Evolutionary conservation across 1,140 invertebrate genomes (phyloP), one percentile per base, ranked within the genome.

Genomic region (Pristionchus pacificus): DNA sequence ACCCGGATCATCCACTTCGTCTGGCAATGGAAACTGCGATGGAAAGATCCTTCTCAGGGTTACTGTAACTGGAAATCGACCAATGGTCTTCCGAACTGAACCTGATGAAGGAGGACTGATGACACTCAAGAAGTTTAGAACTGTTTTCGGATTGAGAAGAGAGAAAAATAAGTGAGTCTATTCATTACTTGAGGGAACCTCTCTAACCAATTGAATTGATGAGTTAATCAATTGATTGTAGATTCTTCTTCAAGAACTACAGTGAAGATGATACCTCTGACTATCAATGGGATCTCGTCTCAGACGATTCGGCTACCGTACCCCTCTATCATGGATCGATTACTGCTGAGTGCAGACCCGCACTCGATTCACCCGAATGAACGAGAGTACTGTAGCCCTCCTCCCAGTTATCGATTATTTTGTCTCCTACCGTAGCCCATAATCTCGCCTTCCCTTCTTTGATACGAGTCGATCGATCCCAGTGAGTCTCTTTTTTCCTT

Each of bases 181-280:
- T 10, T 10, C 6, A 10, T 10, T n/a, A 10, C 6, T 27, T 66
- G n/a, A n/a, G n/a, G n/a, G n/a, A n/a, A n/a, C n/a, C n/a, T n/a
- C n/a, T n/a, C n/a, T n/a, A n/a, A n/a, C n/a, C n/a, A n/a, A n/a
- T n/a, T n/a, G n/a, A n/a, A n/a, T n/a, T n/a, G n/a, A n/a, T n/a
- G n/a, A 3, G 10, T 15, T 19, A 27, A 31, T 70, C n/a, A 25
- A 25, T 27, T 70, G 19, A 19, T 65, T 61, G 13, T 32, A 70
- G 68, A 19, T 71, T 71, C 38, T 32, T 70, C 28, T 57, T 66
- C 64, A 70, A 71, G 69, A 71, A 49, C 68, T 29, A 71, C 24
- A 30, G 63, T 66, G 38, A 71, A 28, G 64, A 69, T 55, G 65
- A 64, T 27, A 67, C 64, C 6, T 49, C 59, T 24, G n/a, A 58